Percentiles rank a stretch among this genome's conserved stretches.
phyloP scores from a whole-genome alignment of 2,113 vertebrate species.

The Campylomormyrus numenius region DNA sequence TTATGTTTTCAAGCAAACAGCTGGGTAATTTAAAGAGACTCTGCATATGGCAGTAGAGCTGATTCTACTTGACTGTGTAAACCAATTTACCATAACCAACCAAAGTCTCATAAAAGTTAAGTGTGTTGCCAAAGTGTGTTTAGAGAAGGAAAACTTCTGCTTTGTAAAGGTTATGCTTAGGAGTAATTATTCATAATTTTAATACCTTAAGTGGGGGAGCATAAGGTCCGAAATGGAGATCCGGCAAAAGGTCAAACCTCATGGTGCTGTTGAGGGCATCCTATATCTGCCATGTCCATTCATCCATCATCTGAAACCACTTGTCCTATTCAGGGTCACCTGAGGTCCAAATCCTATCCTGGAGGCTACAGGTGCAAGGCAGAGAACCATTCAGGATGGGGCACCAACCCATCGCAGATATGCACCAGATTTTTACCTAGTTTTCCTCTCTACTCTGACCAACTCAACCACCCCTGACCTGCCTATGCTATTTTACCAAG shows the following conservation, averaged over 20 bases:
- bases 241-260: neutral
- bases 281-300: neutral
- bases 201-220: neutral
- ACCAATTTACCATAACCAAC: neutral
- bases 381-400: no score
- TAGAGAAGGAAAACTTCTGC: neutral
- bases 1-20: neutral
- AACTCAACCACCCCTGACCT: neutral
- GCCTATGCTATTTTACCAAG: neutral
- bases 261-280: neutral
- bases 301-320: no score
- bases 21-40: neutral
- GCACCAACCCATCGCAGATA: no score
- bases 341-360: no score
- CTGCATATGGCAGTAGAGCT: no score
- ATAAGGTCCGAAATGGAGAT: neutral
- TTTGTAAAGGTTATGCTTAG: neutral
- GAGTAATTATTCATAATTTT: neutral
- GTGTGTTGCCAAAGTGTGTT: neutral
- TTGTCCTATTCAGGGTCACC: no score
- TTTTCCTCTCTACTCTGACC: neutral
- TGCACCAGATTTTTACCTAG: neutral
- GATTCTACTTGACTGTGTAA: neutral
- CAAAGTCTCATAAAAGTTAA: neutral
- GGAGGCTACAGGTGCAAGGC: no score